Percentiles rank a stretch among this genome's conserved stretches.
Evolutionary conservation across 2,797 vertebrate species (phyloP).

Genomic region (Cryptoprocta ferox): DNA sequence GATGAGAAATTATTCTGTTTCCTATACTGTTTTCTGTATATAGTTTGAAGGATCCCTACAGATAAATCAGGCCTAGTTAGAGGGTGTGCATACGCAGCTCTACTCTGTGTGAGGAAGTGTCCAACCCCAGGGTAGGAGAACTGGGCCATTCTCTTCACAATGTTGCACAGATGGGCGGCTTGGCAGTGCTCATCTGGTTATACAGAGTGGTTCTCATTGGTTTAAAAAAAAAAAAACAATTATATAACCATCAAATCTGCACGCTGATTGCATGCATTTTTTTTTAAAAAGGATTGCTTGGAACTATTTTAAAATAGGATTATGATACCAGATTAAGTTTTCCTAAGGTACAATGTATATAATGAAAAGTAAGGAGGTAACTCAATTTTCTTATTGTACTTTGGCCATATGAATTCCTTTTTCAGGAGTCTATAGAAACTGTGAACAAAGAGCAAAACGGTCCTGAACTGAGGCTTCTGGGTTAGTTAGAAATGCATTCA

Average conservation of each 20-base stretch:
- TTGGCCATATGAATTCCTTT: not conserved
- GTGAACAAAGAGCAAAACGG: not conserved
- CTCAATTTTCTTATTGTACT: slow-evolving; percentile 11
- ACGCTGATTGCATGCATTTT: slow-evolving; percentile 1
- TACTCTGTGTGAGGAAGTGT: not conserved
- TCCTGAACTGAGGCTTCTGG: not conserved
- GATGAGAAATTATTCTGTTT: not conserved
- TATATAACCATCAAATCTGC: not conserved
- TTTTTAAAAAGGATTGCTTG: slow-evolving; percentile 17
- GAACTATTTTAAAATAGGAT: slow-evolving; percentile 31
- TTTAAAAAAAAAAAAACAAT: slow-evolving; percentile 19
- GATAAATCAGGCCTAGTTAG: not conserved
- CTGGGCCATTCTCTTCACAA: not conserved
- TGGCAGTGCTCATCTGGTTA: not conserved
- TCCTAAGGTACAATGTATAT: not conserved
- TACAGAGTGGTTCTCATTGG: not conserved
- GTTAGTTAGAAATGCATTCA: slow-evolving; percentile 36
- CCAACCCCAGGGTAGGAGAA: not conserved
- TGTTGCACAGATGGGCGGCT: not conserved
- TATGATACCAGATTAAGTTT: not conserved
- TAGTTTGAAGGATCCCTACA: not conserved
- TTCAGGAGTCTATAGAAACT: not conserved
- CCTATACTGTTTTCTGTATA: not conserved
- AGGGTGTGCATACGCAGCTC: not conserved
- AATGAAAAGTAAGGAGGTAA: slow-evolving; percentile 3